Evolutionary conservation across 2,888 invertebrate genomes (phyloP).

Genomic region (Bombylius major): DNA sequence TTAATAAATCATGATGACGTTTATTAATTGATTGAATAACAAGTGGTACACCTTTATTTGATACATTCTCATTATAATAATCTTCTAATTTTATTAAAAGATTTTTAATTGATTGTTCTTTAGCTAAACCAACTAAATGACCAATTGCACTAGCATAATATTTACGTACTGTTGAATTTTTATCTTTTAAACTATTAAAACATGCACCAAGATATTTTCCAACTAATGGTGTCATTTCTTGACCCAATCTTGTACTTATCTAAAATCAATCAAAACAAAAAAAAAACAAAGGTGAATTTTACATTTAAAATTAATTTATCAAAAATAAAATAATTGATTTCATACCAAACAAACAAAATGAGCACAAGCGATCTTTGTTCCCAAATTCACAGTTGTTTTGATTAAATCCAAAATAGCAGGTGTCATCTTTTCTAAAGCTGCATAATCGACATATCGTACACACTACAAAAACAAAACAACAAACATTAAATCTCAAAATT

Average conservation of each 20-base stretch:
- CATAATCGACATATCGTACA: constrained; percentile 59
- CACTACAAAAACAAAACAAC: constrained; percentile 33
- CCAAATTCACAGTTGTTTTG: constrained; percentile 65
- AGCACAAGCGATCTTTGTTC: constrained; percentile 69
- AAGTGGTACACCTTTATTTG: constrained; percentile 58
- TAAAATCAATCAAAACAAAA: constrained; percentile 11
- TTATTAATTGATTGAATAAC: constrained; percentile 70
- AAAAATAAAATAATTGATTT: constrained; percentile 16
- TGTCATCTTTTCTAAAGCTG: constrained; percentile 63
- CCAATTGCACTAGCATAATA: constrained; percentile 76
- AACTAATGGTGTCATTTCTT: constrained; percentile 43
- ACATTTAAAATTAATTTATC: constrained; percentile 16
- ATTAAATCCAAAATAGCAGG: constrained; percentile 72
- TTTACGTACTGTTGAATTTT: constrained; percentile 71
- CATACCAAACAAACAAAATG: constrained; percentile 63
- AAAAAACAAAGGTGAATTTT: neutral
- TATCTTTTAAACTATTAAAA: constrained; percentile 67
- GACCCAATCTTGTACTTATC: constrained; percentile 39
- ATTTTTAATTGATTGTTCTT: constrained; percentile 48
- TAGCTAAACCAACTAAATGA: constrained; percentile 68
- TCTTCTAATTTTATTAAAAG: constrained; percentile 44
- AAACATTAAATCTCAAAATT: neutral
- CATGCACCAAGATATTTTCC: constrained; percentile 43
- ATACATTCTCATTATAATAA: constrained; percentile 55
- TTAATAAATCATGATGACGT: constrained; percentile 70